Conservation (phyloP, 2,797 vertebrate species). For the Mormyrops boulengeri region DNA sequence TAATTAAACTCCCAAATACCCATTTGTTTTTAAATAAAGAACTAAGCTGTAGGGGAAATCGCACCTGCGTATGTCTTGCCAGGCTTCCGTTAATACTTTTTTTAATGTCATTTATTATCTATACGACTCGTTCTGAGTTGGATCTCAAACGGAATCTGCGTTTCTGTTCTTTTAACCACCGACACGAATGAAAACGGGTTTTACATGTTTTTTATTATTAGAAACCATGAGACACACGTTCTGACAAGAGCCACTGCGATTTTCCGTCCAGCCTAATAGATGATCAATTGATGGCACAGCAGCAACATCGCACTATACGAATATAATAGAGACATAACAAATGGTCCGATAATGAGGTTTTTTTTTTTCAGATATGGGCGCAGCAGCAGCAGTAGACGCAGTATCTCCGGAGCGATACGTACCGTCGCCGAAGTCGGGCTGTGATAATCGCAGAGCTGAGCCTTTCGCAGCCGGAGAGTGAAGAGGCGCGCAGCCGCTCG, state of each 20-base stretch:
- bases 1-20: neutral
- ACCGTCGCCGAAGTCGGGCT: constrained; percentile 22
- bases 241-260: neutral
- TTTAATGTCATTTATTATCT: neutral
- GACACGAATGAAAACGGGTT: neutral
- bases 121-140: neutral
- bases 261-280: neutral
- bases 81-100: neutral
- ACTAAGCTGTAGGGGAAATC: neutral
- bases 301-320: neutral
- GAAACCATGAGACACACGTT: neutral
- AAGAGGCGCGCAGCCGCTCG: neutral
- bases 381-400: neutral
- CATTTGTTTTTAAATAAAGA: neutral
- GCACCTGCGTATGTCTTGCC: neutral
- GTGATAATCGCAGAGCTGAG: neutral
- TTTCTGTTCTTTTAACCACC: neutral
- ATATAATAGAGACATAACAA: neutral
- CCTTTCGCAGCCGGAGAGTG: neutral
- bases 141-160: neutral
- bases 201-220: neutral
- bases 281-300: neutral
- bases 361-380: neutral
- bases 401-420: constrained; percentile 8
- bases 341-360: neutral